Percentiles rank a stretch among this genome's conserved stretches.
Evolutionary conservation across 2,797 vertebrate species (phyloP).

Genomic region (Enteromius mattozi): DNA sequence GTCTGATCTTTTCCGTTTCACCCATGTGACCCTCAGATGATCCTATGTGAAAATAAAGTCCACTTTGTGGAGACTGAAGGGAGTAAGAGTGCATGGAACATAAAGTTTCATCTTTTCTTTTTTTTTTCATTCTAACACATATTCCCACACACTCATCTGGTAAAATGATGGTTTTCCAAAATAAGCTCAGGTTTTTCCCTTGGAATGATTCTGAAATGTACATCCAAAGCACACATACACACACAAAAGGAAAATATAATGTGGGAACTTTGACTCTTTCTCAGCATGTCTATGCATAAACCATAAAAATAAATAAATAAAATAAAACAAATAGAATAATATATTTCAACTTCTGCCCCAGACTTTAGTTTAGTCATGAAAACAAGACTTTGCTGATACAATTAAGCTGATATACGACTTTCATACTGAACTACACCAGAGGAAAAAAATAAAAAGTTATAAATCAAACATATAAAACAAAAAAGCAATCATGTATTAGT

Average conservation of each 20-base stretch:
- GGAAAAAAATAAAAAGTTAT: neutral
- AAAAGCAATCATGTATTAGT: neutral
- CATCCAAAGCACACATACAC: constrained; percentile 36
- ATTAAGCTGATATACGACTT: neutral
- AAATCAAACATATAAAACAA: too few relatives aligned
- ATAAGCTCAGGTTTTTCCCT: constrained; percentile 17
- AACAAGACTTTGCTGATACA: neutral
- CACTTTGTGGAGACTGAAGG: neutral
- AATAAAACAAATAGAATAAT: neutral
- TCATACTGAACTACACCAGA: neutral
- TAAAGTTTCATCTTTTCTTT: neutral
- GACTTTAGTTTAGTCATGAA: constrained; percentile 5
- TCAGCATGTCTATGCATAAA: constrained; percentile 13
- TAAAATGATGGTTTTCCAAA: constrained; percentile 8
- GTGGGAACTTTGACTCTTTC: constrained; percentile 25
- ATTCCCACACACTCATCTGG: constrained; percentile 37
- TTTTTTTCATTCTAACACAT: constrained; percentile 36
- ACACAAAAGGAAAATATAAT: neutral
- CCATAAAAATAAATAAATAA: neutral
- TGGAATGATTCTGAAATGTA: constrained; percentile 18
- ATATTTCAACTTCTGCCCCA: constrained; percentile 13
- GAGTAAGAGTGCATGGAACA: constrained; percentile 25
- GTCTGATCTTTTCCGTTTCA: neutral
- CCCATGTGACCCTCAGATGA: constrained; percentile 31
- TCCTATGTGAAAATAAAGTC: neutral